Evolutionary conservation across 2,888 invertebrate genomes (phyloP), one percentile per base, ranked within the genome.

Genomic region (Ephialtes manifestator): DNA sequence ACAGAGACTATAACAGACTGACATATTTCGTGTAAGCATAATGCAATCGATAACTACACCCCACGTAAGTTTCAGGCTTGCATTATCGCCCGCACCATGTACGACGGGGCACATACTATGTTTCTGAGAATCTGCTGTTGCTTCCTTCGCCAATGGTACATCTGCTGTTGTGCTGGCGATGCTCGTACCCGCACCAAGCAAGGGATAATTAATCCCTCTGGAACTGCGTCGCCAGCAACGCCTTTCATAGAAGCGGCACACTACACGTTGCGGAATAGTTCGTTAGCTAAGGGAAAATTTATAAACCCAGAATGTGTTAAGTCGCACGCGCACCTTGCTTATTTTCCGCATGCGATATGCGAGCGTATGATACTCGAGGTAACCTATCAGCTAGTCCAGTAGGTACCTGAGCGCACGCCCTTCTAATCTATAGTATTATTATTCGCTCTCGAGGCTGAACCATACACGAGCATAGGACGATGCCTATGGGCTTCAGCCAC

Each of bases 141-240:
- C 48, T 8, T 43, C 58, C 24, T 83, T 48, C 39, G 24, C 39
- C 65, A 46, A 43, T 72, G 51, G 48, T 65, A 20, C 28, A 60
- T 43, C 28, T 24, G 76, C 20, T 28, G 20, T 28, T 46, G 15
- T 60, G 70, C 60, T 18, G 60, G 51, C 70, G 28, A 83, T 78
- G 68, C 78, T 70, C 35, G 60, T 74, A 63, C 31, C 18, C 18
- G 35, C 43, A 15, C 65, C 35, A 51, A 58, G 74, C 63, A 46
- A 78, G 67, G 68, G 81, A 81, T 78, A 81, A 84, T 84, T 84
- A 84, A 78, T 81, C 81, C 84, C 74, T 53, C 51, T 55, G 74
- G 81, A 81, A 77, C 67, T 72, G 63, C 72, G 63, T 18, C 68
- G 70, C 78, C 58, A 67, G 68, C 53, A 81, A 75, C 68, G 68